phyloP scores from a whole-genome alignment of 2,888 invertebrate genomes.

The Leucania comma region DNA sequence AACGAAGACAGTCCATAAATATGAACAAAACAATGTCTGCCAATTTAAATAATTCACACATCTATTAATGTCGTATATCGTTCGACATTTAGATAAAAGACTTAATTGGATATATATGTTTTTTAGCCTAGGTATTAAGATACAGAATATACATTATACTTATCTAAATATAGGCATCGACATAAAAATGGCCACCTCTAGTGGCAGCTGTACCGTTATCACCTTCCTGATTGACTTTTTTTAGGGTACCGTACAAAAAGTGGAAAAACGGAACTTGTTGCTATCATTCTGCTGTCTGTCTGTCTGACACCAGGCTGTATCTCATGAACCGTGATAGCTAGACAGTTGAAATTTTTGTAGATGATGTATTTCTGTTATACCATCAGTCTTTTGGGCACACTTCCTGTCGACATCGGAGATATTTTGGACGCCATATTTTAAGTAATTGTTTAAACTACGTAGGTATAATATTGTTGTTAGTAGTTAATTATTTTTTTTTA shows the following conservation, averaged over 20 bases:
- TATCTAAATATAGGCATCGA: constrained; percentile 8
- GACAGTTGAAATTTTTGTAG: too few relatives aligned
- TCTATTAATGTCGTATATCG: constrained; percentile 55
- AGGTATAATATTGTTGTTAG: too few relatives aligned
- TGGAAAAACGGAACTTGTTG: too few relatives aligned
- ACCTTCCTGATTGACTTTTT: background rate
- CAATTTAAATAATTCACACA: constrained; percentile 64
- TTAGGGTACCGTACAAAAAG: background rate
- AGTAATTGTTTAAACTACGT: too few relatives aligned
- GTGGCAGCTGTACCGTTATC: background rate
- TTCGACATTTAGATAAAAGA: constrained; percentile 53
- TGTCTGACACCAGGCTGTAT: too few relatives aligned
- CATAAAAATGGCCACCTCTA: background rate
- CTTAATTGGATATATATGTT: constrained; percentile 60
- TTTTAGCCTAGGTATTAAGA: constrained; percentile 26
- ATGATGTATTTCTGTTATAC: too few relatives aligned
- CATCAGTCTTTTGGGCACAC: too few relatives aligned
- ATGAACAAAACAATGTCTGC: constrained; percentile 46
- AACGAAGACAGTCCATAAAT: constrained; percentile 23
- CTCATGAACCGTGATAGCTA: too few relatives aligned
- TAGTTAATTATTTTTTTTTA: too few relatives aligned
- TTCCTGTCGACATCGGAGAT: too few relatives aligned
- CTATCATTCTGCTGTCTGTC: too few relatives aligned
- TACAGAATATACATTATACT: background rate
- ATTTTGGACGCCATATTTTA: too few relatives aligned